Conservation (phyloP, 2,888 invertebrate genomes). For the Sericinus montela region DNA sequence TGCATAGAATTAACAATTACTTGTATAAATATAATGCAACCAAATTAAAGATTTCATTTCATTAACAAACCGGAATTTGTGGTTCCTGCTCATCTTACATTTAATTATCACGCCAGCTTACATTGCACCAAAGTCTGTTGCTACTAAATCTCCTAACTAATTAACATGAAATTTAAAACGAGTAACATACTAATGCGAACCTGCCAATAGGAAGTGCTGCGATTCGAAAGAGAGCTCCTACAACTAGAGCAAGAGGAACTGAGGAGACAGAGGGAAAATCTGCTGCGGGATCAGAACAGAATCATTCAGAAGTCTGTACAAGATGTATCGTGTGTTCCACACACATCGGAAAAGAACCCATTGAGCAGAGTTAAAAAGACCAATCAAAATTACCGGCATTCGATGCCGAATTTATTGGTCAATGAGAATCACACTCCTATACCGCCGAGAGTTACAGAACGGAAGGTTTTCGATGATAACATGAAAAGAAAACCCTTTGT, state of each 20-base stretch:
- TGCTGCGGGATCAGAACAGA: constrained; percentile 83
- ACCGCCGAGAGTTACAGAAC: constrained; percentile 43
- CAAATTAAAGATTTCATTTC: not conserved
- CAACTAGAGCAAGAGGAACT: constrained; percentile 89
- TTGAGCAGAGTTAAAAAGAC: constrained; percentile 37
- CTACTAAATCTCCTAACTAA: constrained; percentile 19
- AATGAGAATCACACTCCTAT: constrained; percentile 48
- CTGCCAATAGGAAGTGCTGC: constrained; percentile 81
- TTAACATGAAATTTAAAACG: not conserved
- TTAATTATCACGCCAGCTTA: constrained; percentile 39
- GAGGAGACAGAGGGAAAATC: constrained; percentile 85
- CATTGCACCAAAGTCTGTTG: constrained; percentile 27
- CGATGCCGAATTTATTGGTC: constrained; percentile 70
- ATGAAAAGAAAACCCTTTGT: constrained; percentile 64
- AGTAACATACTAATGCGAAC: constrained; percentile 19
- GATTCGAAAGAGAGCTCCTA: constrained; percentile 87
- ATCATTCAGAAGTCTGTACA: constrained; percentile 81
- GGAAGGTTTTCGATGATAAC: constrained; percentile 50
- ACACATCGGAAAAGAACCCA: constrained; percentile 54
- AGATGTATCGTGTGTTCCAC: constrained; percentile 72
- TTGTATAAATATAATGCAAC: too few relatives aligned
- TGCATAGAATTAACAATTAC: too few relatives aligned
- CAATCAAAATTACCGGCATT: constrained; percentile 60
- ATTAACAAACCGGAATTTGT: constrained; percentile 10
- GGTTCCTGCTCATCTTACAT: constrained; percentile 4